phyloP scores from a whole-genome alignment of 2,113 vertebrate genomes.

The Lasiurus borealis region DNA sequence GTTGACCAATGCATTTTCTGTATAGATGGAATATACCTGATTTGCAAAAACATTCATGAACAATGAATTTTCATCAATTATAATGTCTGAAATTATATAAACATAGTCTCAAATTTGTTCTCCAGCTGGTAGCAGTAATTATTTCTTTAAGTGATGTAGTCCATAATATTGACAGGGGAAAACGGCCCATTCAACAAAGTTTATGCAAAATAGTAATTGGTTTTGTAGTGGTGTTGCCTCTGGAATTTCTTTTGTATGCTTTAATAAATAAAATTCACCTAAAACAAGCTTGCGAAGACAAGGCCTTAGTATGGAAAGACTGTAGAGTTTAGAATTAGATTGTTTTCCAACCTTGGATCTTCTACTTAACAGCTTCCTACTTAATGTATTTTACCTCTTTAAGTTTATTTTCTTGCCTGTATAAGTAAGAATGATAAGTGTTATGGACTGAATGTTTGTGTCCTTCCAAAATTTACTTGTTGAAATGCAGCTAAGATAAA shows the following conservation, averaged over 20 bases:
- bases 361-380: not conserved
- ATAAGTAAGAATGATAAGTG: not conserved
- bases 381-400: not conserved
- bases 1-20: not conserved
- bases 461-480: not conserved
- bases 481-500: not conserved
- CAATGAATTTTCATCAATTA: not conserved
- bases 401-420: not conserved
- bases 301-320: not conserved
- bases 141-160: not conserved
- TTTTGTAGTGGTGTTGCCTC: not conserved
- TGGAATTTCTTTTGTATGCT: not conserved
- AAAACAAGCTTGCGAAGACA: not conserved
- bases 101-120: not conserved
- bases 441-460: not conserved
- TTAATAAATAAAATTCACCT: not conserved
- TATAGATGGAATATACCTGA: not conserved
- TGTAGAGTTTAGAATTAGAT: not conserved
- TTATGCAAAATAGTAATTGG: not conserved
- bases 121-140: not conserved
- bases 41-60: slow-evolving; percentile 9
- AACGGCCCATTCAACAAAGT: not conserved
- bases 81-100: not conserved
- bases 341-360: not conserved
- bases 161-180: not conserved